A percentile compares a stretch with the other conserved stretches of the same genome.
Conservation (phyloP, 2,113 vertebrate species). For the Mionectes macconnelli region DNA sequence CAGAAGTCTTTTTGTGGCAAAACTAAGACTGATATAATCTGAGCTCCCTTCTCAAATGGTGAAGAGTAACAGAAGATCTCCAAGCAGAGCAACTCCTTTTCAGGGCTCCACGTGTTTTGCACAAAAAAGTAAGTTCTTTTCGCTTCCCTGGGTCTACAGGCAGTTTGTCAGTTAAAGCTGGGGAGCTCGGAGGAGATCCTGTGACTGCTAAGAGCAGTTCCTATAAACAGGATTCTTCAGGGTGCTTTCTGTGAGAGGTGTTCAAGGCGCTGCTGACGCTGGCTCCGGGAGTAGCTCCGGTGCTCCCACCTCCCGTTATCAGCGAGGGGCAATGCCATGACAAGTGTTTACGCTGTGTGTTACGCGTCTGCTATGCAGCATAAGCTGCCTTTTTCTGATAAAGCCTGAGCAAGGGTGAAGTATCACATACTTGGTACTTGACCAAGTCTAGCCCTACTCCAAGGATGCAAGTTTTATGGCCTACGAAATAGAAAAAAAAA, state of each 20-base stretch:
- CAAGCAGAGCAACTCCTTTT: background rate
- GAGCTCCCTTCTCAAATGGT: background rate
- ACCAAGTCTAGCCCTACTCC: background rate
- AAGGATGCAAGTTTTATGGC: background rate
- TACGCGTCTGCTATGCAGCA: background rate
- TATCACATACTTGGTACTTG: background rate
- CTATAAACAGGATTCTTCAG: background rate
- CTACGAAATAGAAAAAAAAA: background rate
- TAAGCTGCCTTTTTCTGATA: background rate
- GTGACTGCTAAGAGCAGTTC: background rate
- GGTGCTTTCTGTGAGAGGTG: background rate
- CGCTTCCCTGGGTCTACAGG: background rate
- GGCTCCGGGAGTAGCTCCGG: background rate
- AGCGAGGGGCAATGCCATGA: background rate
- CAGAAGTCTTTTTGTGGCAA: background rate
- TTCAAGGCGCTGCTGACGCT: fast-evolving
- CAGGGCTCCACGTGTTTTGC: background rate
- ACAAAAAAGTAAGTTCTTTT: background rate
- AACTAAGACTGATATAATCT: background rate
- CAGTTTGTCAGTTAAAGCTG: background rate
- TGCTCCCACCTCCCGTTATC: background rate
- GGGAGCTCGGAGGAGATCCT: background rate
- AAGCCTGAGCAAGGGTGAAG: background rate
- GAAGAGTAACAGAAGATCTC: background rate
- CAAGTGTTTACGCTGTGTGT: background rate